Conservation (phyloP, 2,797 vertebrate species). For the Pelochelys cantorii region DNA sequence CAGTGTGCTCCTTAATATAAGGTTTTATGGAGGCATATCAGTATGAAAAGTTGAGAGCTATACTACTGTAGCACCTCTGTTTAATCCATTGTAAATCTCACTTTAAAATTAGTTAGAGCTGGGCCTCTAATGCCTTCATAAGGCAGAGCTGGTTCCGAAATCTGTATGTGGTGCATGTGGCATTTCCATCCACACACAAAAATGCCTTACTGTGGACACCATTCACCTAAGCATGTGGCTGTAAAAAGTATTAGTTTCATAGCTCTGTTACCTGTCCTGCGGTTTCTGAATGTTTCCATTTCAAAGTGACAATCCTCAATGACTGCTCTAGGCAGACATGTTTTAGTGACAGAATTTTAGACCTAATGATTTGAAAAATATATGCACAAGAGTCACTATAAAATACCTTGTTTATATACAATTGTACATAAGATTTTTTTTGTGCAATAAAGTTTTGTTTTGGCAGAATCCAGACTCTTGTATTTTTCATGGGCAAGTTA, state of each 20-base stretch:
- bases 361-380: slow-evolving; percentile 79
- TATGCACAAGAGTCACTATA: slow-evolving; percentile 83
- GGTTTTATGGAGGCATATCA: background rate
- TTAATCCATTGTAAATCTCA: slow-evolving; percentile 42
- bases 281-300: slow-evolving; percentile 78
- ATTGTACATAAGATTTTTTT: slow-evolving; percentile 83
- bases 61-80: background rate
- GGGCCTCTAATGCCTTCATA: slow-evolving; percentile 25
- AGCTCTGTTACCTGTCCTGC: slow-evolving; percentile 74
- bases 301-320: slow-evolving; percentile 83
- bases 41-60: background rate
- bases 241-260: slow-evolving; percentile 70
- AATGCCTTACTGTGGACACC: slow-evolving; percentile 71
- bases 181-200: slow-evolving; percentile 33
- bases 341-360: slow-evolving; percentile 79
- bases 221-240: slow-evolving; percentile 62
- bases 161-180: slow-evolving; percentile 67
- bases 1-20: background rate
- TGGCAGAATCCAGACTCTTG: slow-evolving; percentile 77
- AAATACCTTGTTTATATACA: slow-evolving; percentile 83
- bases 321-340: slow-evolving; percentile 79
- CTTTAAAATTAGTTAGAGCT: slow-evolving; percentile 16
- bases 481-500: background rate
- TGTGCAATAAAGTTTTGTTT: slow-evolving; percentile 86
- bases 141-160: slow-evolving; percentile 37